These are phyloP conservation scores for Arion vulgaris DNA, from an alignment of 1,140 invertebrate species.

Conservation along the genomic window DNA sequence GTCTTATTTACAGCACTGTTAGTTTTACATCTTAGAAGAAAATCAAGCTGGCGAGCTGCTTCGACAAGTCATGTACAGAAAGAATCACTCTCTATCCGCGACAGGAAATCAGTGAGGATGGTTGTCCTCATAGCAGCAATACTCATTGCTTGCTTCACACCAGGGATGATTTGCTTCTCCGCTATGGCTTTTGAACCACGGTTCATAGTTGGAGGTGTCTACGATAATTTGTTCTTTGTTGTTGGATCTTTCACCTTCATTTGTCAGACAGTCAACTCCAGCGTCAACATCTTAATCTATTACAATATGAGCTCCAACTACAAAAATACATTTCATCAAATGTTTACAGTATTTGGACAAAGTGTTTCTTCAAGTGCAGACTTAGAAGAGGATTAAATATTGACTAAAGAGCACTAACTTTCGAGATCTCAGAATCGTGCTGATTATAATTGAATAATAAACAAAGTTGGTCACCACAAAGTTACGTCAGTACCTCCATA, in stretches of 20 bases:
- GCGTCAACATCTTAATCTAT: background rate
- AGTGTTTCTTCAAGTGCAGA: too few relatives aligned
- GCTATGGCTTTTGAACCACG: background rate
- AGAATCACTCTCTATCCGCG: background rate
- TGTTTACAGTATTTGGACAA: background rate
- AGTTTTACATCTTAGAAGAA: background rate
- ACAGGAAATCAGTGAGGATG: conserved; percentile 1
- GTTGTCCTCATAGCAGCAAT: background rate
- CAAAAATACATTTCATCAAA: background rate
- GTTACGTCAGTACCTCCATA: too few relatives aligned
- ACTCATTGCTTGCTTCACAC: background rate
- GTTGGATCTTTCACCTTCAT: conserved; percentile 9
- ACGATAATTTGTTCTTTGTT: background rate
- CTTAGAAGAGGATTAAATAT: too few relatives aligned
- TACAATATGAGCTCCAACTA: conserved; percentile 19
- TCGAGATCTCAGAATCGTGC: too few relatives aligned
- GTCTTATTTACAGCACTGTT: background rate
- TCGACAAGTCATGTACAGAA: background rate
- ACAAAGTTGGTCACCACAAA: too few relatives aligned
- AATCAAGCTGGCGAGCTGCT: background rate
- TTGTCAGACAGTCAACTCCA: conserved; percentile 13
- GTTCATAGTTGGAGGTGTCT: background rate
- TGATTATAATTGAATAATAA: too few relatives aligned
- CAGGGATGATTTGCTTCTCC: conserved; percentile 4
- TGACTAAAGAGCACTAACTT: too few relatives aligned